Base-by-base conservation (phyloP, 1,140 invertebrate species). In the Lepidurus apus region DNA sequence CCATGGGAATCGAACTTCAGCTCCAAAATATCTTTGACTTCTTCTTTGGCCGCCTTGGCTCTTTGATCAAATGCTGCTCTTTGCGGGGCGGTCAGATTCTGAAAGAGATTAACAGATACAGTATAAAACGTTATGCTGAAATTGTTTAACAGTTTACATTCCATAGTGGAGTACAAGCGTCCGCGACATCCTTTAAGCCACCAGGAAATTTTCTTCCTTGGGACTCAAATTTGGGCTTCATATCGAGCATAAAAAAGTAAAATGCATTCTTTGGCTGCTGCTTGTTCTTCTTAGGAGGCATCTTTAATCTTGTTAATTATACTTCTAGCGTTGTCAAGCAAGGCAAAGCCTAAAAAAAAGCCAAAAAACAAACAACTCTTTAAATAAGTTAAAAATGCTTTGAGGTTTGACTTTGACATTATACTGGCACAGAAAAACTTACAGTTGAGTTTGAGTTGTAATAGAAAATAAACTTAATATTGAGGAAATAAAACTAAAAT, bases 241-340 rank as follows among this genome's bases (percentile, higher is more conserved):
- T 76, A 6, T 81, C 80, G 24, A 77, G 11, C 78, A 83, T 81
- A 77, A 80, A 83, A 47, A 81, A 82, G 45, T 78, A 81, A 43
- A 78, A 82, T 1, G 80, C 65, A 77, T 81, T 81, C 42, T 80
- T 80, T 7, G 80, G 74, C 45, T 74, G 82, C 24, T 80, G 79
- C 53, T 82, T 34, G 4, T 34, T 83, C 34, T 74, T 74, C 77
- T 83, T 83, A 3, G 78, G 78, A 13, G 78, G 74, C 47, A 76
- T 80, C 43, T 17, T 26, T 11, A 1, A 77, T 34, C 17, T 17
- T 43, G 9, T 17, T 43, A 11, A 1, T 17, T 45, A 6, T 1
- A 26, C 5, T 21, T 34, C 0, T 8, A 34, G 34, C 34, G 34
- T 34, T 34, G 26, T 34, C 34, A 34, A 34, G 34, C 34, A 34